phyloP scores from a whole-genome alignment of 2,888 invertebrate species.

The Leptarthrus brevirostris region DNA sequence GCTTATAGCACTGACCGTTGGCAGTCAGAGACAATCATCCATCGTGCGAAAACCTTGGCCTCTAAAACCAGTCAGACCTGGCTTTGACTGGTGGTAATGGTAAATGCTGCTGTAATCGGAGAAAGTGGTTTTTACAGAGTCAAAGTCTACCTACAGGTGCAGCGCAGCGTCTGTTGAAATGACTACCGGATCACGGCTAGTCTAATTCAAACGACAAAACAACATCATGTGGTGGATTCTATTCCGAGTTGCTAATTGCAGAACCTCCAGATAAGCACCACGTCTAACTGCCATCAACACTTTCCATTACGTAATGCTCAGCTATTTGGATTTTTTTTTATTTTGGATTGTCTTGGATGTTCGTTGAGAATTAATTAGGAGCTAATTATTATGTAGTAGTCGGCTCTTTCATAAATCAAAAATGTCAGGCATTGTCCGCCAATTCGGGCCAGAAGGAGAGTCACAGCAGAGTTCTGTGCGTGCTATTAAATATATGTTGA shows the following conservation, averaged over 20 bases:
- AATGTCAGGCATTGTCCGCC: neutral
- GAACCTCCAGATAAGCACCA: neutral
- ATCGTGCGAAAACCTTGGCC: constrained; percentile 24
- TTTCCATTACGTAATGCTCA: neutral
- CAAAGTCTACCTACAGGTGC: neutral
- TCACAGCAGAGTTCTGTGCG: too few species aligned
- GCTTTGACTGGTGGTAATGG: neutral
- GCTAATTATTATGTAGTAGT: neutral
- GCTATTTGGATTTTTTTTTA: neutral
- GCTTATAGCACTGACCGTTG: neutral
- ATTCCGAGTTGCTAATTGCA: neutral
- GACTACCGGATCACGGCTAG: neutral
- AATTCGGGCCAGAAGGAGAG: neutral
- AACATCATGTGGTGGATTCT: neutral
- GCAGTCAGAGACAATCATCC: neutral
- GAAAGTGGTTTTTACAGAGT: constrained; percentile 8
- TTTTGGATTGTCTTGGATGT: neutral
- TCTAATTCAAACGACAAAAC: too few species aligned
- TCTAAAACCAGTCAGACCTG: constrained; percentile 26
- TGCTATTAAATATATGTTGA: too few species aligned
- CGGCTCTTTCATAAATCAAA: neutral
- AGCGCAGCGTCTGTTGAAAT: neutral
- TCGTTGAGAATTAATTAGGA: neutral
- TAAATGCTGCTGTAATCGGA: constrained; percentile 5
- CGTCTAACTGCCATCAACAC: neutral